These are phyloP conservation scores for Melanerpes aurifrons DNA, from an alignment of 2,113 vertebrate species.

Conservation along the genomic window DNA sequence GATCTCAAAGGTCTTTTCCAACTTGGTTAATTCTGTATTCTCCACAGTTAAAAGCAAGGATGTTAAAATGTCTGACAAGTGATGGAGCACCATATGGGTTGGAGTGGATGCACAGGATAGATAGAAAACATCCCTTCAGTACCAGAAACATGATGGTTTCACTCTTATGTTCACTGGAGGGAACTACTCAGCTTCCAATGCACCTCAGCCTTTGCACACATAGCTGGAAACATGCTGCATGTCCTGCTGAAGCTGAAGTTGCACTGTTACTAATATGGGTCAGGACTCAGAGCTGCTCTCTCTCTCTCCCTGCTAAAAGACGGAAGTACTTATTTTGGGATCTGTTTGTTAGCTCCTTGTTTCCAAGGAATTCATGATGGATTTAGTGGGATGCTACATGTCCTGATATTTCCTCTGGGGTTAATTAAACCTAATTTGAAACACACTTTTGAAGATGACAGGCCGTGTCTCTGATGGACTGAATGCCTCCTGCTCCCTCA, in stretches of 20 bases:
- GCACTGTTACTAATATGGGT: background rate
- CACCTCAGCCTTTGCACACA: background rate
- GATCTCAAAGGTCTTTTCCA: too few species aligned
- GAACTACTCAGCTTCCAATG: background rate
- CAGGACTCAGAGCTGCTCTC: background rate
- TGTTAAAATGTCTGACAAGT: background rate
- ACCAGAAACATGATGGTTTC: background rate
- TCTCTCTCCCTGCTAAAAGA: background rate
- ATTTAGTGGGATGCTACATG: background rate
- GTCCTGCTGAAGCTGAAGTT: background rate
- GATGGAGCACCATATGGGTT: background rate
- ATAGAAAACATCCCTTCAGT: background rate
- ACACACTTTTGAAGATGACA: background rate
- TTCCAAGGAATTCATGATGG: background rate
- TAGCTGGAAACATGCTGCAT: background rate
- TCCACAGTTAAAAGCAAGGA: background rate
- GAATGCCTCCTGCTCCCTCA: background rate
- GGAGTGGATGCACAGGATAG: background rate
- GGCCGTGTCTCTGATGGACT: background rate
- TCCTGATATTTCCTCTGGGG: background rate
- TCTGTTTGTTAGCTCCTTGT: background rate
- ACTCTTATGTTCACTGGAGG: background rate
- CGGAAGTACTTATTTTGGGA: background rate
- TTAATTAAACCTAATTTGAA: constrained; percentile 1
- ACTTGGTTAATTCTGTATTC: background rate